Percentiles rank a stretch among this genome's conserved stretches.
Conservation (phyloP, 2,888 invertebrate genomes). For the Sarcophaga variegata region DNA sequence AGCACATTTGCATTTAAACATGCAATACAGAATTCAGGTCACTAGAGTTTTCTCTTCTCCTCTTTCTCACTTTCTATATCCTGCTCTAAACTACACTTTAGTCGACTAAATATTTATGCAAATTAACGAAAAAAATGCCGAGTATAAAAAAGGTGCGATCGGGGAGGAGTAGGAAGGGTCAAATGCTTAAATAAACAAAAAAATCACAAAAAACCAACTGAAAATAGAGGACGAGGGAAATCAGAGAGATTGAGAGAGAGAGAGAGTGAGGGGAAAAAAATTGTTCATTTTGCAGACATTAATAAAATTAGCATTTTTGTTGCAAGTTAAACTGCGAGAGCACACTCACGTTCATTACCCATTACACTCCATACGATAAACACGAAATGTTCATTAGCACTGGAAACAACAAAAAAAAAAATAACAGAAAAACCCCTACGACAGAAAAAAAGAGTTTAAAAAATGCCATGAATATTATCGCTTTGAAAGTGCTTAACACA, state of each 20-base stretch:
- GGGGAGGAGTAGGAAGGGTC: neutral
- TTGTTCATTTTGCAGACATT: conserved; percentile 50
- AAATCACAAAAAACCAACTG: neutral
- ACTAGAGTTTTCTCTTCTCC: neutral
- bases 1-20: neutral
- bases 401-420: conserved; percentile 27
- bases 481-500: conserved; percentile 25
- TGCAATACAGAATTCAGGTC: neutral
- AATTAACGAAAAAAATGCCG: conserved; percentile 55
- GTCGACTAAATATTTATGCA: conserved; percentile 53
- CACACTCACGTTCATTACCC: conserved; percentile 8
- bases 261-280: neutral
- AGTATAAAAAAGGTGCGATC: neutral
- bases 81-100: neutral
- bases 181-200: neutral
- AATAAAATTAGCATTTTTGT: conserved; percentile 58
- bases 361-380: neutral
- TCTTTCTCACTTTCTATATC: neutral
- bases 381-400: neutral
- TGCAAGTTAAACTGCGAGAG: conserved; percentile 9
- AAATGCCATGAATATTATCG: conserved; percentile 23
- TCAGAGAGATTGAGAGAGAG: too few species aligned
- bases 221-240: neutral
- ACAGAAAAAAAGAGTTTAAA: neutral
- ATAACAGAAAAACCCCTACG: neutral